Conservation (phyloP, 92 coral and sea anemone species). For the Porites lobata region DNA sequence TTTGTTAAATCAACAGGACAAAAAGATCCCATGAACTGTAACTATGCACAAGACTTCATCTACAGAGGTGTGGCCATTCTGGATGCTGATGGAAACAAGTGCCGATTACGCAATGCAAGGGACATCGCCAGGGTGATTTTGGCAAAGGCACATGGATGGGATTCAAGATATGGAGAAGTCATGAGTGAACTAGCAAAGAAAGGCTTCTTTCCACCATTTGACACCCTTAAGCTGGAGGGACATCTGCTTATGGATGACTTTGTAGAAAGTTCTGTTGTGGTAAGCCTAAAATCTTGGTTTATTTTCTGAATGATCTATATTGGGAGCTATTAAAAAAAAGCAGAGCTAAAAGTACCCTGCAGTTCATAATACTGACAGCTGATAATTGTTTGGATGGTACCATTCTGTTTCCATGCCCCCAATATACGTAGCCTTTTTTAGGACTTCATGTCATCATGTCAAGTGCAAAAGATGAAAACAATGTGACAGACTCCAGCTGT, state of each 20-base stretch:
- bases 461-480: too few species aligned
- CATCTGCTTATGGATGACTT: constrained; percentile 93
- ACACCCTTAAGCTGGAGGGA: constrained; percentile 81
- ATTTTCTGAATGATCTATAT: too few species aligned
- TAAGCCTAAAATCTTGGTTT: constrained; percentile 46
- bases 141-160: constrained; percentile 95
- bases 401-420: too few species aligned
- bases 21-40: constrained; percentile 94
- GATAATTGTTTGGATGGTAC: too few species aligned
- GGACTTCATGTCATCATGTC: too few species aligned
- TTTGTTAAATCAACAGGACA: constrained; percentile 52
- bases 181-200: constrained; percentile 73
- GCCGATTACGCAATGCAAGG: constrained; percentile 87
- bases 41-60: constrained; percentile 93
- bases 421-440: too few species aligned
- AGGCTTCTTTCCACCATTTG: constrained; percentile 78
- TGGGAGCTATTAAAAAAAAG: too few species aligned
- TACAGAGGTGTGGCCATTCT: constrained; percentile 96
- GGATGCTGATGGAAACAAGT: constrained; percentile 94
- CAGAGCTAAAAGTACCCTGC: too few species aligned
- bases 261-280: constrained; percentile 95
- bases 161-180: constrained; percentile 76
- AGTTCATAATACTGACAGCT: too few species aligned
- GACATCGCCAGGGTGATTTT: constrained; percentile 95
- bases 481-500: too few species aligned